Evolutionary conservation across 2,113 vertebrate species (phyloP).

Genomic region (Gymnarchus niloticus): DNA sequence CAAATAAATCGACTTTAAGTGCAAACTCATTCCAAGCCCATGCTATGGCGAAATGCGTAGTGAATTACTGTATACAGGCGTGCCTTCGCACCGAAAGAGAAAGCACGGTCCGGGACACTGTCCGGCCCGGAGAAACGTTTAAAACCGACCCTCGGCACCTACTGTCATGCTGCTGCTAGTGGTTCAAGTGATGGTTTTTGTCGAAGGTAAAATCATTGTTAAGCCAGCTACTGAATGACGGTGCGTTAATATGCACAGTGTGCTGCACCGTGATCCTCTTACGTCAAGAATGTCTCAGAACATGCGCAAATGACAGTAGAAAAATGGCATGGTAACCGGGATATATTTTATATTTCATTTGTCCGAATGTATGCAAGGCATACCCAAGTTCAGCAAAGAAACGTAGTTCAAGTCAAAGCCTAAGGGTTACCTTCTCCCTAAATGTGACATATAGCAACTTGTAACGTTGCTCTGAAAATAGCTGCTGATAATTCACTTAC

Average conservation of each 20-base stretch:
- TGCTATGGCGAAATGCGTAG: neutral
- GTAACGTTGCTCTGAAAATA: neutral
- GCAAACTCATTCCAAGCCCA: conserved; percentile 3
- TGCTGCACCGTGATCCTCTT: neutral
- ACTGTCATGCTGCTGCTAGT: neutral
- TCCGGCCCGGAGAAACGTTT: neutral
- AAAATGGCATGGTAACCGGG: too few species aligned
- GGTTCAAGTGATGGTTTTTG: neutral
- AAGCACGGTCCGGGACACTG: neutral
- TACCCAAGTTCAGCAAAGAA: too few species aligned
- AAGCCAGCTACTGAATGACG: too few species aligned
- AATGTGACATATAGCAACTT: neutral
- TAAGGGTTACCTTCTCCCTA: neutral
- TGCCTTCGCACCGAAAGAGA: neutral
- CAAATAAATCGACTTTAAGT: neutral
- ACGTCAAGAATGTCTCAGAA: conserved; percentile 2
- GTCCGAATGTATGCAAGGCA: neutral
- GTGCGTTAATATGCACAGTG: neutral
- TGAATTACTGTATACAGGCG: neutral
- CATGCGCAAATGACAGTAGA: conserved; percentile 26
- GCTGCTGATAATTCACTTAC: neutral
- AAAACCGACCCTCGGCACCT: neutral
- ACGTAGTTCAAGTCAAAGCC: neutral
- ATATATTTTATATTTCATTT: too few species aligned
- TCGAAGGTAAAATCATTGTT: neutral